These are phyloP conservation scores for Dicranocentrus wangi DNA, from an alignment of 2,888 invertebrate genomes.

Conservation along the genomic window DNA sequence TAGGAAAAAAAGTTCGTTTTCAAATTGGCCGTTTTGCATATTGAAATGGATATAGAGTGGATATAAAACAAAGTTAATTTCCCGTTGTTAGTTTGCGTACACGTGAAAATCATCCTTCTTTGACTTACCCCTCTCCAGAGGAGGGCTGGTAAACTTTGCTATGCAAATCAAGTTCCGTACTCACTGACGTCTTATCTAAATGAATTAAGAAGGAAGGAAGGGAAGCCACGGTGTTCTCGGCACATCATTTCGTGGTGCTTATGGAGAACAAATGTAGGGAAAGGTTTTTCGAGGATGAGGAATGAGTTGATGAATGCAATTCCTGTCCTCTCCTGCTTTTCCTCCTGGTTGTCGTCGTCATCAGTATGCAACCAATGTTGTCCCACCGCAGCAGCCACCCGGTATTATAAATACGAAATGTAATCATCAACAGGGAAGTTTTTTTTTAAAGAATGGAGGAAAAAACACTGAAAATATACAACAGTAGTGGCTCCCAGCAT, in stretches of 20 bases:
- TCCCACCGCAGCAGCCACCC: slow-evolving; percentile 56
- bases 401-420: slow-evolving; percentile 43
- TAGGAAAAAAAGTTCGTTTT: no score
- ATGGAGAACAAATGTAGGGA: background rate
- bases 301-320: slow-evolving; percentile 53
- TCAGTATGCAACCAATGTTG: slow-evolving; percentile 55
- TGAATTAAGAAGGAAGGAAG: slow-evolving; percentile 40
- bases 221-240: slow-evolving; percentile 17
- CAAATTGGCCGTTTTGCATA: no score
- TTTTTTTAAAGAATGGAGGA: background rate
- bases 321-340: slow-evolving; percentile 33
- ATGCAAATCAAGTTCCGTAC: no score
- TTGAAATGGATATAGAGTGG: no score
- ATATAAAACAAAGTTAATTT: no score
- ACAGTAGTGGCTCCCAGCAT: slow-evolving; percentile 51
- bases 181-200: background rate
- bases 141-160: no score
- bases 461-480: slow-evolving; percentile 27
- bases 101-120: no score
- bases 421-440: slow-evolving; percentile 39
- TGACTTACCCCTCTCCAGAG: no score
- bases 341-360: slow-evolving; percentile 49
- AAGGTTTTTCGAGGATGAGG: slow-evolving; percentile 30
- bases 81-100: no score
- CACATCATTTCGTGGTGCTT: background rate